Base-by-base conservation (phyloP, 1,140 invertebrate species). In the Grapholita molesta region DNA sequence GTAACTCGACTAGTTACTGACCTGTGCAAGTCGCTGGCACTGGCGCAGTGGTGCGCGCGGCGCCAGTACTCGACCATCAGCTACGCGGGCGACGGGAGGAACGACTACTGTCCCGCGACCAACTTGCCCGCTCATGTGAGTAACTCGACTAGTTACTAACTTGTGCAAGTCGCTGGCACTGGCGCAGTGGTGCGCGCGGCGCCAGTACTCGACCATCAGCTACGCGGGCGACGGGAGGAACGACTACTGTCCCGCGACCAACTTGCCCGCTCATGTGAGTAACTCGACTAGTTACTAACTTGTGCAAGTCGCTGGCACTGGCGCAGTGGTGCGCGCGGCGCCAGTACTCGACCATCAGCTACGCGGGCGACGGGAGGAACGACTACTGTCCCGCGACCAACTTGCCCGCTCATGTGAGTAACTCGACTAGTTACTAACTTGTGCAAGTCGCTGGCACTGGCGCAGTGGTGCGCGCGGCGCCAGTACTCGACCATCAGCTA, bases 161-260 rank as follows among this genome's bases (percentile, higher is more conserved):
- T 66, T 88, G 38, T 90, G 86, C 80, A 89, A 90, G 76, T 78
- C 79, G 0, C 42, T 79, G 4, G 88, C 88, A n/a, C 75, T 90
- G 0, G 78, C 77, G 0, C 73, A 83, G 72, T 85, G 76, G 77
- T 72, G 75, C 18, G 25, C 70, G 0, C 7, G 68, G 7, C 42
- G 68, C 0, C 55, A 53, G n/a, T 83, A 84, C 70, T 18, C 33
- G 0, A 64, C 69, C 0, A 30, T 85, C n/a, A 72, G 82, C 35
- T 88, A 90, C 68, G 67, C 67, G 2, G 86, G 88, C 0, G 88
- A 90, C 48, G 86, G 86, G 0, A 78, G 84, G 25, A 6, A 38
- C 4, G 12, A 38, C 35, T 38, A 15, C 2, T 38, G 35, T 38
- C 35, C 35, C 0, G 18, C 84, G 0, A 79, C 77, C 0, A 79